Percentiles rank a stretch among this genome's conserved stretches.
phyloP scores from a whole-genome alignment of 2,888 invertebrate genomes.

The Caenorhabditis imperialis region DNA sequence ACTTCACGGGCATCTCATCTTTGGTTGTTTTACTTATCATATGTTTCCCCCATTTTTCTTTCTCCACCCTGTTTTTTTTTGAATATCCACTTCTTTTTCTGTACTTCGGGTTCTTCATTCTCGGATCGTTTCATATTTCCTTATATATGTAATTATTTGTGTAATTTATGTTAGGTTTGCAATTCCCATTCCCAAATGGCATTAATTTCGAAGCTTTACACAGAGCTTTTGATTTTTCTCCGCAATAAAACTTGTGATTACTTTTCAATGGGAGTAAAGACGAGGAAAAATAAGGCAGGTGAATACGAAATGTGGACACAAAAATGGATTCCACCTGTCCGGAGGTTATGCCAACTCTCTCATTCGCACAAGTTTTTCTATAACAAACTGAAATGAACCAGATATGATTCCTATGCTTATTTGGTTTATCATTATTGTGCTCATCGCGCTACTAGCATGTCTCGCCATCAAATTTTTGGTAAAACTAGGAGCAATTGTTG shows the following conservation, averaged over 20 bases:
- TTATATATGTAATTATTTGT: too few species aligned
- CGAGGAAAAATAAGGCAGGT: slow-evolving; percentile 24
- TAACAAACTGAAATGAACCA: neutral
- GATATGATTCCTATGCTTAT: slow-evolving; percentile 47
- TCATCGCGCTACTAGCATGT: slow-evolving; percentile 39
- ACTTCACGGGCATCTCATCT: slow-evolving; percentile 12
- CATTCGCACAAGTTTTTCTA: neutral
- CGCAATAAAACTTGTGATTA: too few species aligned
- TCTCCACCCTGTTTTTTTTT: too few species aligned
- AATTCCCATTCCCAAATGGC: too few species aligned
- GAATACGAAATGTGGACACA: slow-evolving; percentile 18
- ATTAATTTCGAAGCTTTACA: too few species aligned
- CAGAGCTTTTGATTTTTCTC: too few species aligned
- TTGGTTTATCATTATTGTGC: slow-evolving; percentile 49
- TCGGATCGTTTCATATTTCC: too few species aligned
- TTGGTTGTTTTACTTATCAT: slow-evolving; percentile 17
- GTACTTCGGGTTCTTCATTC: too few species aligned
- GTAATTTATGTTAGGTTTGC: too few species aligned
- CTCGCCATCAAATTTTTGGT: slow-evolving; percentile 50
- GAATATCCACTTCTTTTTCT: too few species aligned
- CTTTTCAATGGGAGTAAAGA: slow-evolving; percentile 9
- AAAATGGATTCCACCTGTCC: neutral
- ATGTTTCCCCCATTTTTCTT: too few species aligned
- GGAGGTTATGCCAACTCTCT: too few species aligned
- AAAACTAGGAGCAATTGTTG: neutral